Evolutionary conservation across 2,888 invertebrate species (phyloP).

Genomic region (Lypha dubia): DNA sequence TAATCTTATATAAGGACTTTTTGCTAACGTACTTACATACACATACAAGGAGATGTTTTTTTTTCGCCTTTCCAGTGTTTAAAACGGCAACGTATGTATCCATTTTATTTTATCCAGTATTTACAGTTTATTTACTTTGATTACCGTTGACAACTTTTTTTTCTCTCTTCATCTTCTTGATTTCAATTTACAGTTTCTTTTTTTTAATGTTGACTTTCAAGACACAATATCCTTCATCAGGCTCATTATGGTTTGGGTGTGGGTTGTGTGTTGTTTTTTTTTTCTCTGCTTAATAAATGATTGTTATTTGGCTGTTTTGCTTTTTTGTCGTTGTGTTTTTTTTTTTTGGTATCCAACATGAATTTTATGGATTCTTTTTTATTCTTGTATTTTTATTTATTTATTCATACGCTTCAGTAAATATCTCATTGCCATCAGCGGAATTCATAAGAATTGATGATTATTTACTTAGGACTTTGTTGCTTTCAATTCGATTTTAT

Average conservation of each 20-base stretch:
- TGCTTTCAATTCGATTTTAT: slow-evolving; percentile 55
- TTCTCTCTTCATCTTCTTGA: slow-evolving; percentile 11
- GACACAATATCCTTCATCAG: slow-evolving; percentile 51
- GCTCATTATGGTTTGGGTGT: slow-evolving; percentile 39
- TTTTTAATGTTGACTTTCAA: slow-evolving; percentile 30
- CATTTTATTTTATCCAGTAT: slow-evolving; percentile 28
- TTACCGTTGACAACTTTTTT: slow-evolving; percentile 67
- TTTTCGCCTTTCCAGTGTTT: slow-evolving; percentile 5
- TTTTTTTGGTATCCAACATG: neutral
- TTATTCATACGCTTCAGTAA: slow-evolving; percentile 61
- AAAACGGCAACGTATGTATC: slow-evolving; percentile 20
- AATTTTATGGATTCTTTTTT: slow-evolving; percentile 12
- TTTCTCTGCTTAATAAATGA: slow-evolving; percentile 46
- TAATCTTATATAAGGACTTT: slow-evolving; percentile 21
- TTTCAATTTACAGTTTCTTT: slow-evolving; percentile 27
- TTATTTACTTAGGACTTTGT: slow-evolving; percentile 62
- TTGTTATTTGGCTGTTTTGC: slow-evolving; percentile 38
- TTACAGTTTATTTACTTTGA: slow-evolving; percentile 69
- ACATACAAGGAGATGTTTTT: too few species aligned
- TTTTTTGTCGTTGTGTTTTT: slow-evolving; percentile 6
- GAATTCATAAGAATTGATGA: slow-evolving; percentile 64
- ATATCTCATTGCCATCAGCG: slow-evolving; percentile 56
- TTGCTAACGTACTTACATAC: neutral
- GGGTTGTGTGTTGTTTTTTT: neutral
- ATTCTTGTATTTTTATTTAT: slow-evolving; percentile 32